Base-by-base conservation (phyloP, 1,140 invertebrate genomes). In the Ridgeia piscesae region DNA sequence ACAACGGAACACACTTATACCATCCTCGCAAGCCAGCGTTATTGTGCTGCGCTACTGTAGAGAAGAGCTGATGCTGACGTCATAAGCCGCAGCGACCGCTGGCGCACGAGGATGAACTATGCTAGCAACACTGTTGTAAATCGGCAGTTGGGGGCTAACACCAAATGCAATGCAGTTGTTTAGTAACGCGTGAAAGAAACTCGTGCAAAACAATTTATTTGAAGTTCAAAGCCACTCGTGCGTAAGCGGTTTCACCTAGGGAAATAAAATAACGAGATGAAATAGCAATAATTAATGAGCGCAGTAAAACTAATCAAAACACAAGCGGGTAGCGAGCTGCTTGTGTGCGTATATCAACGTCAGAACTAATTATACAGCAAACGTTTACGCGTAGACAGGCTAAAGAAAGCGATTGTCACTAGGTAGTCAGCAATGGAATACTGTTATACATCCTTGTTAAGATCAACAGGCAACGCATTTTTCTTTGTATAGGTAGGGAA, bases 251-350 rank as follows among this genome's bases (percentile, higher is more conserved):
- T 0, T 2, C 58, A 31, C 58, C 17, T 77, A 31, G 58, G 58
- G 58, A 42, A 77, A 77, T 90, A 90, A 17, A 90, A 35, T 21
- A 17, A 90, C 89, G 89, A 34, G 89, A 90, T 34, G 89, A 34
- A 90, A 34, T 35, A 90, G 34, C 89, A 90, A 90, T 90, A 34
- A 90, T 34, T 34, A 90, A 35, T 90, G 33, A 90, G 34, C n/a
- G 89, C 89, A 35, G 89, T 77, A 77, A 90, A 34, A 90, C 33
- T 90, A 34, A 34, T 35, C 17, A 33, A 34, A 33, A 4, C 17
- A 33, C 34, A 34, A 34, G 17, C 4, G n/a, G 17, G 88, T 89
- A 17, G n/a, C 4, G 34, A 34, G 17, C 4, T 89, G 88, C n/a
- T 4, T 4, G 34, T 89, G 34, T 17, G 88, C n/a, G 17, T 89